Conservation (phyloP, 2,797 vertebrate species). For the Spinus pinus region DNA sequence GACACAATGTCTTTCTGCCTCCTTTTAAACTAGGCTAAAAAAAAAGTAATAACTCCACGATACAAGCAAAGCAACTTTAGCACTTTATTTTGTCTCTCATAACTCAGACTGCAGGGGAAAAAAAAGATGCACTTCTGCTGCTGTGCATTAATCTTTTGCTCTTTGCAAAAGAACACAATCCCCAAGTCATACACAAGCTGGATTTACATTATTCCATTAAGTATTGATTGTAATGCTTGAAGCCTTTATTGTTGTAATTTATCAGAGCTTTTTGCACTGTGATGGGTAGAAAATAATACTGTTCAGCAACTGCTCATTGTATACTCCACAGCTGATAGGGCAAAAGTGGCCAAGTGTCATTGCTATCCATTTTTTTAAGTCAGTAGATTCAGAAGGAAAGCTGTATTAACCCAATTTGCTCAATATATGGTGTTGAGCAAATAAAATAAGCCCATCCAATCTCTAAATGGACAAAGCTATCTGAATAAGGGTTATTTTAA, state of each 20-base stretch:
- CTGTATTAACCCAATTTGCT: not conserved
- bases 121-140: not conserved
- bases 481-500: not conserved
- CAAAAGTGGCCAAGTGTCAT: not conserved
- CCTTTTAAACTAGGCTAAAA: conserved; percentile 35
- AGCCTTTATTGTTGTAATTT: conserved; percentile 63
- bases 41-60: conserved; percentile 30
- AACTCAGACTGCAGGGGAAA: not conserved
- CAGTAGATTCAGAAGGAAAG: not conserved
- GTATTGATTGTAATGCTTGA: conserved; percentile 60
- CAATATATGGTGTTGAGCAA: not conserved
- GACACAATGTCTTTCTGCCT: conserved; percentile 32
- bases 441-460: not conserved
- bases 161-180: conserved; percentile 51
- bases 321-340: not conserved
- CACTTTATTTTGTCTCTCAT: conserved; percentile 5
- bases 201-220: conserved; percentile 68
- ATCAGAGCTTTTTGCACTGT: conserved; percentile 50
- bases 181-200: conserved; percentile 24
- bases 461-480: not conserved
- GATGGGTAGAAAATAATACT: conserved; percentile 44
- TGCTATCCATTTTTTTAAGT: not conserved
- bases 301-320: not conserved
- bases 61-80: conserved; percentile 43
- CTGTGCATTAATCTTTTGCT: conserved; percentile 34